phyloP scores from a whole-genome alignment of 2,113 vertebrate genomes.

The Sceloporus tristichus region DNA sequence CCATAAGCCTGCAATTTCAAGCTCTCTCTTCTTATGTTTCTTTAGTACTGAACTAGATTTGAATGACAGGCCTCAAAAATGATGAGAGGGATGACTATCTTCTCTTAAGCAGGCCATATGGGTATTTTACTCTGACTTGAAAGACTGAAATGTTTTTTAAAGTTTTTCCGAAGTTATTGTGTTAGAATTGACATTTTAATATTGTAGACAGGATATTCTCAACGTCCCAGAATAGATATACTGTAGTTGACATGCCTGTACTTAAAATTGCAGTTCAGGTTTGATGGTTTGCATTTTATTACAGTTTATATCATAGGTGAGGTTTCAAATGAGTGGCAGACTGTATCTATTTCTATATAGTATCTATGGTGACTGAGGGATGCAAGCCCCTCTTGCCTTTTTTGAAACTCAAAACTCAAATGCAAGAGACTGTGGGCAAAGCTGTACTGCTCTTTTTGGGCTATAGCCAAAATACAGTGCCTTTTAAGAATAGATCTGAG shows the following conservation, averaged over 20 bases:
- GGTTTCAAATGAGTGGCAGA: not conserved
- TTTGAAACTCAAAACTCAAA: not conserved
- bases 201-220: not conserved
- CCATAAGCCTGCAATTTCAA: constrained; percentile 12
- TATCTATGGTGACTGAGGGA: not conserved
- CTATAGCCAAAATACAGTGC: no score
- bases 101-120: no score
- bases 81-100: no score
- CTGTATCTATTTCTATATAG: not conserved
- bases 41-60: not conserved
- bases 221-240: not conserved
- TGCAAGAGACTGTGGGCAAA: no score
- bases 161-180: no score
- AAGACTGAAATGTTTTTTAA: no score
- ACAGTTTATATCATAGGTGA: no score
- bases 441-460: no score
- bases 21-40: not conserved
- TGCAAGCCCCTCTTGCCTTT: not conserved
- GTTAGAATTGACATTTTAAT: no score
- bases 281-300: not conserved
- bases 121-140: no score
- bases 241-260: not conserved
- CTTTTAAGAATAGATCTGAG: no score
- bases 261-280: not conserved
- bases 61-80: not conserved